These are phyloP conservation scores for Prochilodus magdalenae DNA, from an alignment of 2,113 vertebrate species.

Conservation along the genomic window DNA sequence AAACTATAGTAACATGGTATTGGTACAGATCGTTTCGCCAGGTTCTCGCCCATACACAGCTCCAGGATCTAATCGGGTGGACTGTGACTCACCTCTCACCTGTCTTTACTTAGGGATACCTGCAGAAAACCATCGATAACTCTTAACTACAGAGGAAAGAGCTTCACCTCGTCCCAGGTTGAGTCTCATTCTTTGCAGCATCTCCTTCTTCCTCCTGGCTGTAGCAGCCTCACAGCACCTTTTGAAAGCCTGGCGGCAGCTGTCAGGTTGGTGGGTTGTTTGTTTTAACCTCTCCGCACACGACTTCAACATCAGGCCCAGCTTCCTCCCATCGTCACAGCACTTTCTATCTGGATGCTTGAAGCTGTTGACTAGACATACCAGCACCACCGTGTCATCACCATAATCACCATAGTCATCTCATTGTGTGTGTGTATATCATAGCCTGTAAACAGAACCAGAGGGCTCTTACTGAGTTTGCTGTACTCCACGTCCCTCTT, in stretches of 20 bases:
- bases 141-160: neutral
- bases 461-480: conserved; percentile 40
- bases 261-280: neutral
- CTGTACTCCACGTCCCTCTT: conserved; percentile 60
- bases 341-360: conserved; percentile 59
- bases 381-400: too few species aligned
- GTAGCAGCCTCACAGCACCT: conserved; percentile 55
- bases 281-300: conserved; percentile 46
- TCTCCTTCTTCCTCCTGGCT: conserved; percentile 31
- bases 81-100: too few species aligned
- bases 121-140: too few species aligned
- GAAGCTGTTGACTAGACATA: conserved; percentile 63
- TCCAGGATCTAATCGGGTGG: too few species aligned
- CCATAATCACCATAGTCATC: too few species aligned
- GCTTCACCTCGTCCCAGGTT: conserved; percentile 69
- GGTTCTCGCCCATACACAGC: too few species aligned
- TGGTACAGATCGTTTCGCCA: too few species aligned
- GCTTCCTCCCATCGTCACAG: conserved; percentile 46
- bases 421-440: neutral
- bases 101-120: too few species aligned
- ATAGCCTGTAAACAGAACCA: neutral
- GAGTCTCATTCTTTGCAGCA: neutral
- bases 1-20: too few species aligned
- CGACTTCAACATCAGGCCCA: conserved; percentile 14
- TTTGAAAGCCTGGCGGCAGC: conserved; percentile 50